Percentiles rank a stretch among this genome's conserved stretches.
phyloP scores from a whole-genome alignment of 2,888 invertebrate genomes.

The Oscheius sp. region DNA sequence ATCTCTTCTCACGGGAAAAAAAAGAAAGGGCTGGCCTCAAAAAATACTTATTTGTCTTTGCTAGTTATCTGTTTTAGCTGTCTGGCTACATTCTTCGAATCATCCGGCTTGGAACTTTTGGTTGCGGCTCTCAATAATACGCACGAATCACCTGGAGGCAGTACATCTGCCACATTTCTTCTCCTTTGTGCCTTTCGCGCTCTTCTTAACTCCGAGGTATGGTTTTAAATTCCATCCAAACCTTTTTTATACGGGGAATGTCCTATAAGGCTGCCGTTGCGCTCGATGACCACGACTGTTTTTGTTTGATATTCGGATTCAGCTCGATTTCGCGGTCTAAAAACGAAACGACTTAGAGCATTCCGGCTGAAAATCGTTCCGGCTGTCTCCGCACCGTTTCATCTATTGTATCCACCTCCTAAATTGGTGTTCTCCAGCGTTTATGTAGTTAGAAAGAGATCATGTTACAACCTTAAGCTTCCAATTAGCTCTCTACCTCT shows the following conservation, averaged over 20 bases:
- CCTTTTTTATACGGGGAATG: not conserved
- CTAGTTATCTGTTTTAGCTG: slow-evolving; percentile 54
- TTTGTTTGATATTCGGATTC: slow-evolving; percentile 26
- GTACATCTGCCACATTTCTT: slow-evolving; percentile 53
- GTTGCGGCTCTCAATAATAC: slow-evolving; percentile 50
- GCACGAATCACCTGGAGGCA: slow-evolving; percentile 44
- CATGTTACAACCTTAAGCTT: not conserved
- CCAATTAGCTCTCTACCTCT: slow-evolving; percentile 1
- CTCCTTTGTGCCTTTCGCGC: slow-evolving; percentile 61
- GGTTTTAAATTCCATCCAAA: not conserved
- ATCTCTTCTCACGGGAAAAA: not conserved
- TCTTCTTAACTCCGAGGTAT: slow-evolving; percentile 66
- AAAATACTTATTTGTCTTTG: not conserved
- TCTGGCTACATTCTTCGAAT: slow-evolving; percentile 56
- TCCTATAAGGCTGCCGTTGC: slow-evolving; percentile 6
- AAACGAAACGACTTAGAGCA: slow-evolving; percentile 21
- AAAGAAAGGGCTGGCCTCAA: too few species aligned
- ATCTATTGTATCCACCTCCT: slow-evolving; percentile 36
- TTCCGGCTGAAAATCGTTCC: slow-evolving; percentile 20
- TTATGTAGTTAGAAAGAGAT: slow-evolving; percentile 29
- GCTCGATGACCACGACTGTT: slow-evolving; percentile 23
- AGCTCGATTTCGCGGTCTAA: slow-evolving; percentile 29
- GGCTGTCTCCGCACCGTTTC: not conserved
- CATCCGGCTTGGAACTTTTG: slow-evolving; percentile 53
- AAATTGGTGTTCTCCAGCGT: slow-evolving; percentile 30